A percentile compares a stretch with the other conserved stretches of the same genome.
phyloP scores from a whole-genome alignment of 2,113 vertebrate genomes.

The Notarius lentiginosus region DNA sequence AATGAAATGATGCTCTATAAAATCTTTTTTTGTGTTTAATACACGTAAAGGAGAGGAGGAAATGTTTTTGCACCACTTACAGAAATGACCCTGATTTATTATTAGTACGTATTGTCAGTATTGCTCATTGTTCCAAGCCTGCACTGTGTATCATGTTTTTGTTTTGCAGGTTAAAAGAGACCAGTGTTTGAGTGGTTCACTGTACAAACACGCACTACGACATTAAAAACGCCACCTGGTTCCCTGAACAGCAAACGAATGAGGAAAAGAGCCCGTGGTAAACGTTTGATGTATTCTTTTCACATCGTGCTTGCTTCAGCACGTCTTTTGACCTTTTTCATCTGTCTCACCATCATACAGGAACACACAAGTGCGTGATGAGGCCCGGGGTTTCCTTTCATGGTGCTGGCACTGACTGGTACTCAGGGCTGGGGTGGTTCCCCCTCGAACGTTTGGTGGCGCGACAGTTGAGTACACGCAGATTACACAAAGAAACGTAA shows the following conservation, averaged over 20 bases:
- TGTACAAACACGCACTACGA: background rate
- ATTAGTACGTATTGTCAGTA: too few relatives aligned
- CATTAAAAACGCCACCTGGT: conserved; percentile 23
- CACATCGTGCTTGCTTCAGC: conserved; percentile 53
- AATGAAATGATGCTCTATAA: too few relatives aligned
- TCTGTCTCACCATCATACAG: conserved; percentile 21
- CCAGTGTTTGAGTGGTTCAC: background rate
- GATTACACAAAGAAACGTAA: background rate
- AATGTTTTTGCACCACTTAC: background rate
- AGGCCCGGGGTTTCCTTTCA: conserved; percentile 44
- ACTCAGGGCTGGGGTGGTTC: background rate
- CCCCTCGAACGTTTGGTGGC: background rate
- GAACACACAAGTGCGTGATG: background rate
- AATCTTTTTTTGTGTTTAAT: too few relatives aligned
- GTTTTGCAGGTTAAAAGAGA: background rate
- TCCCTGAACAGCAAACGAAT: background rate
- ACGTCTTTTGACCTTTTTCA: conserved; percentile 55
- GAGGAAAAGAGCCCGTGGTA: conserved; percentile 12
- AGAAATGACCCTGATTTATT: background rate
- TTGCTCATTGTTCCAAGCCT: too few relatives aligned
- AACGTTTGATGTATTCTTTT: conserved; percentile 33
- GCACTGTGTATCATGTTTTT: background rate
- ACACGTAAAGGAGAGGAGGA: background rate
- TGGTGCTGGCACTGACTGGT: conserved; percentile 41
- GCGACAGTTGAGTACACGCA: background rate